Percentiles rank a stretch among this genome's conserved stretches.
Conservation (phyloP, 2,113 vertebrate genomes). For the Suricata suricatta region DNA sequence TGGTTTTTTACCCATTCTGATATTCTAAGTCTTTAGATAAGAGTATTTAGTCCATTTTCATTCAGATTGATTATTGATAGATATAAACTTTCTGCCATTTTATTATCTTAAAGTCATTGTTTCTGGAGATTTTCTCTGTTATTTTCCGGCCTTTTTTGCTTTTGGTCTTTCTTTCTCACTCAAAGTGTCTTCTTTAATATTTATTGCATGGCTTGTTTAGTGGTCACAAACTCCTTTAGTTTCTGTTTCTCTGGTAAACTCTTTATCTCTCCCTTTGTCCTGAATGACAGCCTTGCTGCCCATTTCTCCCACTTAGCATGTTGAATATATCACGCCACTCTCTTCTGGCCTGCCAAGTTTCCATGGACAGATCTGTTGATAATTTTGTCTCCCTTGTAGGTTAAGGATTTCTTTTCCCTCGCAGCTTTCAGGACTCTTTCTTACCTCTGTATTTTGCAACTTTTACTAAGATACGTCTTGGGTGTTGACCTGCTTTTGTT, state of each 20-base stretch:
- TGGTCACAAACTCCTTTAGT: neutral
- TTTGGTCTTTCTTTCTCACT: neutral
- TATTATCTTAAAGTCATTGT: neutral
- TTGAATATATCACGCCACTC: neutral
- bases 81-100: neutral
- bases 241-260: neutral
- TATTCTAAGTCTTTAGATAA: neutral
- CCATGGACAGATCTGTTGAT: neutral
- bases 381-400: neutral
- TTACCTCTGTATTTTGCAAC: neutral
- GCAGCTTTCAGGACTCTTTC: neutral
- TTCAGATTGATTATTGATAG: neutral
- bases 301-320: neutral
- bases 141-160: neutral
- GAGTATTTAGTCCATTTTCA: neutral
- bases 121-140: neutral
- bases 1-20: neutral
- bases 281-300: neutral
- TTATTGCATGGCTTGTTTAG: neutral
- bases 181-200: neutral
- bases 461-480: neutral
- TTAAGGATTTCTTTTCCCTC: neutral
- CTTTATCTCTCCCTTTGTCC: neutral
- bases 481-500: neutral
- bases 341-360: neutral